Base-by-base conservation (phyloP, 2,113 vertebrate species). In the Mellivora capensis region DNA sequence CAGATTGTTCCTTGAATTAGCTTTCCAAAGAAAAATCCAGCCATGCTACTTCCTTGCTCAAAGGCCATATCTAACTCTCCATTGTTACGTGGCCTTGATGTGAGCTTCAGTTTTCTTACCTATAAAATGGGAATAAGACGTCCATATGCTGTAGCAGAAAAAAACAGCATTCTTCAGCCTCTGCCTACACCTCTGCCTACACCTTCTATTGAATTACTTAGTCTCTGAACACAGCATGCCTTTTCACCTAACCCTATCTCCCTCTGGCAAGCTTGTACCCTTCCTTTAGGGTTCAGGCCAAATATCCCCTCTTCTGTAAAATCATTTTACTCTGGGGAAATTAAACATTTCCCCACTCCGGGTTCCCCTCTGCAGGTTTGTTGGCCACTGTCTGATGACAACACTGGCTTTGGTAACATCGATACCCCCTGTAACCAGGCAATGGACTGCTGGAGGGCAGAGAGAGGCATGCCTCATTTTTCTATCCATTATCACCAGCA, bases 1-100 rank as follows among this genome's bases (percentile, higher is more conserved):
- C 42, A 49, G 47, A 44, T 23, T 69, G 6, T 23, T 64, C 71
- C 37, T 67, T 25, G 47, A 91, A 71, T 88, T 69, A 29, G 27
- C n/a, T 96, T 93, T 89, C 71, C 44, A 85, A 69, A 54, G 42
- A 71, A 83, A 57, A 93, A 18, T 11, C 59, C 29, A 54, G 15
- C 37, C 25, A 44, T 31, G 18, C 27, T 15, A 52, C 20, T 61
- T 86, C 18, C 74, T 97, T 80, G 39, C 14, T 77, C 14, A 76
- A 54, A 88, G 87, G 23, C 10, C 7, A 7, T 15, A 4, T 80
- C 20, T 57, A 86, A 71, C 10, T 81, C 57, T 64, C 47, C 13
- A n/a, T 2, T 47, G 62, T 57, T 3, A 0, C 49, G n/a, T 62
- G 47, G 25, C 34, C 64, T 92, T 80, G 62, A 87, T 72, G 21